Conservation (phyloP, 2,888 invertebrate genomes). For the Tenthredo mesomela region DNA sequence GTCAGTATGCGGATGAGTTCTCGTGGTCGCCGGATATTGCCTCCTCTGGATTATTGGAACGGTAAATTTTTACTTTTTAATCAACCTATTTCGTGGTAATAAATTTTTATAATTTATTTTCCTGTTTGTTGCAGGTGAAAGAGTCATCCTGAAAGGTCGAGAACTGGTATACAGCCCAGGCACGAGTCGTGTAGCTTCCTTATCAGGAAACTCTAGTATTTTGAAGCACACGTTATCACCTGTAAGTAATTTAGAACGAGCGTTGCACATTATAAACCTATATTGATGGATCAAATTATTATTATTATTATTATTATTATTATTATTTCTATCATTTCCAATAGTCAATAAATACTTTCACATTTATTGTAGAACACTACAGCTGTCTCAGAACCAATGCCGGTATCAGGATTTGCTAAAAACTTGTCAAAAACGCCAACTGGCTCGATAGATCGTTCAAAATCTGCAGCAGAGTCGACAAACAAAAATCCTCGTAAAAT, state of each 20-base stretch:
- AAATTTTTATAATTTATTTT: background rate
- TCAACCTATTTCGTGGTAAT: background rate
- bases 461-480: background rate
- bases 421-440: background rate
- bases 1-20: conserved; percentile 63
- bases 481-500: background rate
- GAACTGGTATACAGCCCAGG: conserved; percentile 65
- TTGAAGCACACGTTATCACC: background rate
- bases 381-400: background rate
- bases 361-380: conserved; percentile 11
- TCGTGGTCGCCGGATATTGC: conserved; percentile 67
- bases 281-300: background rate
- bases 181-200: background rate
- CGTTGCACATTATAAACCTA: background rate
- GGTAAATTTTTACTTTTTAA: conserved; percentile 58
- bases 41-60: conserved; percentile 68
- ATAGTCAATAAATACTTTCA: background rate
- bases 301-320: background rate
- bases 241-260: background rate
- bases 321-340: background rate
- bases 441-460: background rate
- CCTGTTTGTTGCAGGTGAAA: conserved; percentile 63
- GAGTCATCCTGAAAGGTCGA: conserved; percentile 63
- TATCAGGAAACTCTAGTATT: background rate
- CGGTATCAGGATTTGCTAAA: background rate